A percentile compares a stretch with the other conserved stretches of the same genome.
Conservation (phyloP, 2,888 invertebrate genomes). For the Bedellia somnulentella region DNA sequence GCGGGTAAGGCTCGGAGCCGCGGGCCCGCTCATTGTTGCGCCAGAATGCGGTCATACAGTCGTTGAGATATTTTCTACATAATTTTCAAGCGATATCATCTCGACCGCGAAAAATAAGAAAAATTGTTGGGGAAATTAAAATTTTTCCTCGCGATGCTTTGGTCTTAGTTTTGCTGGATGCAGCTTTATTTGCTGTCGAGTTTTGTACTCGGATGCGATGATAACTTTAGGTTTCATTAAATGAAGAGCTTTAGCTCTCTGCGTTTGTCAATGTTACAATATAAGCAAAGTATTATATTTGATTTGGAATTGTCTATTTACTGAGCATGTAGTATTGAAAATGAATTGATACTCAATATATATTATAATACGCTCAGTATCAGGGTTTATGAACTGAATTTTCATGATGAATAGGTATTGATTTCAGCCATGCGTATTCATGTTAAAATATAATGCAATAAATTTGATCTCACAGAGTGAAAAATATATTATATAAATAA, state of each 20-base stretch:
- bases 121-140: conserved; percentile 46
- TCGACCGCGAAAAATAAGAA: conserved; percentile 41
- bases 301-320: too few species aligned
- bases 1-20: conserved; percentile 37
- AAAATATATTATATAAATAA: neutral
- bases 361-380: too few species aligned
- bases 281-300: too few species aligned
- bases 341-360: too few species aligned
- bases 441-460: neutral
- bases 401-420: neutral
- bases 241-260: too few species aligned
- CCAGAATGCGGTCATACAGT: conserved; percentile 52
- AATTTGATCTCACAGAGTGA: too few species aligned
- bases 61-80: conserved; percentile 47
- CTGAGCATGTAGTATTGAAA: too few species aligned
- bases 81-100: conserved; percentile 49
- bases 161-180: too few species aligned
- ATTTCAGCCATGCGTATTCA: neutral
- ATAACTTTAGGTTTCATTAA: too few species aligned
- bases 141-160: conserved; percentile 1
- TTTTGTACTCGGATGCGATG: too few species aligned
- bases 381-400: neutral
- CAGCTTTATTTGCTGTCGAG: too few species aligned
- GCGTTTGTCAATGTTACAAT: too few species aligned
- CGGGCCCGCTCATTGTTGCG: conserved; percentile 39